Percentiles rank a stretch among this genome's conserved stretches.
Evolutionary conservation across 2,797 vertebrate genomes (phyloP).

Genomic region (Sphaeramia orbicularis): DNA sequence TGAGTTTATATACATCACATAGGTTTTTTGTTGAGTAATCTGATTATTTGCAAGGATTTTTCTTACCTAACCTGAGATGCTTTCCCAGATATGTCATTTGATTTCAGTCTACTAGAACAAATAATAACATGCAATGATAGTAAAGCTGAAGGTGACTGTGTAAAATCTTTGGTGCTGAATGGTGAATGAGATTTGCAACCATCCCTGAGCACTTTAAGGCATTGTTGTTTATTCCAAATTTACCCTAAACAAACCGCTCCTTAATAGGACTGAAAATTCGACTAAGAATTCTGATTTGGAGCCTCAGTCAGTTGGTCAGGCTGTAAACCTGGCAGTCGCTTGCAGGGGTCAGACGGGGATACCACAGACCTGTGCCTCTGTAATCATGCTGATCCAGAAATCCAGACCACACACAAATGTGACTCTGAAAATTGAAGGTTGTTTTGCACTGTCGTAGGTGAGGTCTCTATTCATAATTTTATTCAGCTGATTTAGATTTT

Average conservation of each 20-base stretch:
- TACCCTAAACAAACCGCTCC: background rate
- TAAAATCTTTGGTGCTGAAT: background rate
- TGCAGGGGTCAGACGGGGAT: slow-evolving; percentile 12
- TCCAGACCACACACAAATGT: slow-evolving; percentile 1
- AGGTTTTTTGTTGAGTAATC: too few species aligned
- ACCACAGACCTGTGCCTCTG: slow-evolving; percentile 12
- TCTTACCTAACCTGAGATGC: too few species aligned
- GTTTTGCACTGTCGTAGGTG: background rate
- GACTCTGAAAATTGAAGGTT: slow-evolving; percentile 1
- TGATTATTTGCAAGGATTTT: too few species aligned
- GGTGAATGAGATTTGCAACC: background rate
- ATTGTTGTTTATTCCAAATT: background rate
- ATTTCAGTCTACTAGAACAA: too few species aligned
- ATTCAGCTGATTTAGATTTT: background rate
- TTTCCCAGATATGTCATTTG: too few species aligned
- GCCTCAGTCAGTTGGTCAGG: background rate
- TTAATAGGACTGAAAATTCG: background rate
- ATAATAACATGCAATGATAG: too few species aligned
- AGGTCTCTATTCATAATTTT: background rate
- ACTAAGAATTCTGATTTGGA: background rate
- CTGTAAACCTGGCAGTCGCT: background rate
- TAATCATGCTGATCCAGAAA: slow-evolving; percentile 26
- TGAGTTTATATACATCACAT: too few species aligned
- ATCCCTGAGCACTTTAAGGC: background rate
- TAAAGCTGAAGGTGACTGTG: too few species aligned